Evolutionary conservation across 1,140 invertebrate species (phyloP).

Genomic region (Archivesica marissinica): DNA sequence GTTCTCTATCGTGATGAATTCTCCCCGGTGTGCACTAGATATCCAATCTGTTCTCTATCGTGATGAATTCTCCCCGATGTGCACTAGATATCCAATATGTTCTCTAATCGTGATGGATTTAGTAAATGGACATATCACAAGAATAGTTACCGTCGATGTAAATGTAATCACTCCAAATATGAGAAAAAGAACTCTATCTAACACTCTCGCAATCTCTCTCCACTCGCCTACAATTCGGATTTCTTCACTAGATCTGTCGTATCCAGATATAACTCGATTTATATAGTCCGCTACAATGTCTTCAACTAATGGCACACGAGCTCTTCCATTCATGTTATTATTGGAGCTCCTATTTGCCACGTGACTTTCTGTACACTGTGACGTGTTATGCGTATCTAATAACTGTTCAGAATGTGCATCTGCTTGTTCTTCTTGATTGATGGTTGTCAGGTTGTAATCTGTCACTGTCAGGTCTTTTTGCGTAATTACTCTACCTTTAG

Average conservation of each 20-base stretch:
- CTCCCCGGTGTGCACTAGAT: too few relatives aligned
- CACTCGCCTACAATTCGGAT: constrained; percentile 72
- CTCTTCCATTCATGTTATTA: not conserved
- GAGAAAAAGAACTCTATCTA: constrained; percentile 76
- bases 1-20: too few relatives aligned
- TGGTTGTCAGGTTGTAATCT: constrained; percentile 58
- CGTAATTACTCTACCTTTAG: constrained; percentile 3
- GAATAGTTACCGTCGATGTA: constrained; percentile 71
- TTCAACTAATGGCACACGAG: constrained; percentile 64
- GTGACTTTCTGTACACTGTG: constrained; percentile 6
- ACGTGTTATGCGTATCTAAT: not conserved
- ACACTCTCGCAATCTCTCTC: constrained; percentile 77
- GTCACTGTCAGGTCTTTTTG: not conserved
- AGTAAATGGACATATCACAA: constrained; percentile 78
- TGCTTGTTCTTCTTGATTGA: constrained; percentile 42
- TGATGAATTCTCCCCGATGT: too few relatives aligned
- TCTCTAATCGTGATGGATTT: constrained; percentile 65
- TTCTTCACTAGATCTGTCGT: constrained; percentile 71
- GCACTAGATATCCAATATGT: too few relatives aligned
- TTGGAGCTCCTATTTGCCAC: not conserved
- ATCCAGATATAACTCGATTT: constrained; percentile 70
- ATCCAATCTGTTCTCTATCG: too few relatives aligned
- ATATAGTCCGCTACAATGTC: constrained; percentile 75
- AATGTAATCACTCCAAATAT: constrained; percentile 73
- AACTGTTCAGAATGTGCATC: constrained; percentile 58